A percentile compares a stretch with the other conserved stretches of the same genome.
Conservation (phyloP, 2,113 vertebrate species). For the Apus apus region DNA sequence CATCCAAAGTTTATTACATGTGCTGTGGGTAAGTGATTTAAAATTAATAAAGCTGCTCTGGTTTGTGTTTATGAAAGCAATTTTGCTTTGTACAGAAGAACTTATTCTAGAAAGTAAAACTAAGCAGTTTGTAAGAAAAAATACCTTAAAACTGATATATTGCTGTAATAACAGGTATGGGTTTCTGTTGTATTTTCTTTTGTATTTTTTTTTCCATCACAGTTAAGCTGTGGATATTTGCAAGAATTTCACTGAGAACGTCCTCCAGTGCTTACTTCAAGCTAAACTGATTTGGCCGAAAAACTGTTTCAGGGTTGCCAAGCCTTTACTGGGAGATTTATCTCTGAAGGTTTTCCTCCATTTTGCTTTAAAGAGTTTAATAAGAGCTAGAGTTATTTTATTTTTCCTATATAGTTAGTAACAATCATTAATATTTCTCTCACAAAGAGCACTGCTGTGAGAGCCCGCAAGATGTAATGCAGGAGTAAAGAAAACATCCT, state of each 20-base stretch:
- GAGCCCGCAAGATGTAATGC: neutral
- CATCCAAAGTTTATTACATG: conserved; percentile 12
- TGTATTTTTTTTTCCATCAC: neutral
- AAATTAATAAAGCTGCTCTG: conserved; percentile 52
- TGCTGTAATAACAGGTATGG: neutral
- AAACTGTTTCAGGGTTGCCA: neutral
- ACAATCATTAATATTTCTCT: neutral
- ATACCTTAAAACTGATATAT: neutral
- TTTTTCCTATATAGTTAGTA: neutral
- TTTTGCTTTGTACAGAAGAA: neutral
- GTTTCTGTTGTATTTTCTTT: neutral
- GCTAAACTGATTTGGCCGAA: neutral
- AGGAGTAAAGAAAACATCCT: neutral
- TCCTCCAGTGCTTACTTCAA: neutral
- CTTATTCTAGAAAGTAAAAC: neutral
- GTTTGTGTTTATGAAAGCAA: conserved; percentile 28
- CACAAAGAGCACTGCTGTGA: neutral
- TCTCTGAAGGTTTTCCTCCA: neutral
- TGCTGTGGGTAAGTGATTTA: conserved; percentile 31
- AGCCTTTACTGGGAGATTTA: neutral
- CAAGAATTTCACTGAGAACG: neutral
- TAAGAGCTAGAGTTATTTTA: neutral
- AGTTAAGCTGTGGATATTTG: neutral
- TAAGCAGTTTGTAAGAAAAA: conserved; percentile 6
- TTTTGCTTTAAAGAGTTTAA: neutral